Base-by-base conservation (phyloP, 2,113 vertebrate genomes). In the Geococcyx californianus region DNA sequence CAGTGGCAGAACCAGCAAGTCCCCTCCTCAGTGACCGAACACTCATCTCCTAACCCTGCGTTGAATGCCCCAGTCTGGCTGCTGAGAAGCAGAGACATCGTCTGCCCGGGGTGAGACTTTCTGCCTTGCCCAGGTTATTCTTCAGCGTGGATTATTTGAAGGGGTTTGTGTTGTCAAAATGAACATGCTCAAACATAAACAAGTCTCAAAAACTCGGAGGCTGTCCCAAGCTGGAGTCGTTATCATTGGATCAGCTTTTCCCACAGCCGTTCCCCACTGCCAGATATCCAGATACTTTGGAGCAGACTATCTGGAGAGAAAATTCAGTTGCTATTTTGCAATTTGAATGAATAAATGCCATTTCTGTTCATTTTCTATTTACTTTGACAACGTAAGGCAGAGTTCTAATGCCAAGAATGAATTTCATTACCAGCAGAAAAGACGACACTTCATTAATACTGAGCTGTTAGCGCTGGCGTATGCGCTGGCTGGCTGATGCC, bases 391-490 rank as follows among this genome's bases (percentile, higher is more conserved):
- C 84, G 68, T 76, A 94, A 95, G 79, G 94, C 88, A 90, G 90
- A 80, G 64, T 67, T 94, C 68, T 93, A 92, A 93, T 16, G 76
- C 94, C 93, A 95, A 89, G 92, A 94, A 92, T 87, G 94, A 94
- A 96, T 90, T 95, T 95, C 85, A 87, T 90, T 93, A 84, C 1
- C 31, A 91, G 92, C 85, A 90, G 82, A 81, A 93, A 96, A 96
- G 95, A 95, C 95, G 79, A 72, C 83, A 90, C 85, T 95, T 94
- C 94, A 96, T 97, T 96, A 97, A 94, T 90, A 87, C 90, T 81
- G 93, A 94, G 64, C 90, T 95, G 92, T 93, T 96, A 94, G 34
- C 89, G 76, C 94, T 96, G 94, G 90, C 94, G 92, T 93, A 92
- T 96, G 90, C 86, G 92, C 92, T 84, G 68, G 58, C 70, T 94